Evolutionary conservation across 1,140 invertebrate genomes (phyloP).

Genomic region (Telenomus remus): DNA sequence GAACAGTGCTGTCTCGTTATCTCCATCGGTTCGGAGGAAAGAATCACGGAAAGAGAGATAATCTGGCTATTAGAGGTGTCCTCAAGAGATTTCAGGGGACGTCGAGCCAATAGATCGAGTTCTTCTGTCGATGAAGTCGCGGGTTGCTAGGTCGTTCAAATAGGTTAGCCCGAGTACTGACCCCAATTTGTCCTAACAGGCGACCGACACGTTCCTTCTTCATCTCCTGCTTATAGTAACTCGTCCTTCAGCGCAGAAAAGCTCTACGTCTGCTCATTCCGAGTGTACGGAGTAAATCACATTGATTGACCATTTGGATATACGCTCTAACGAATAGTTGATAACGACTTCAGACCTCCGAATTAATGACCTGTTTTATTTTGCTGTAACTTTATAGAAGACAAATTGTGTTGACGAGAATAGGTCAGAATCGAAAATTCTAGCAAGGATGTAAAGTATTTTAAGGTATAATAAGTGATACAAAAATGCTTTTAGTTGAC

Average conservation of each 20-base stretch:
- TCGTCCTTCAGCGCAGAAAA: slow-evolving; percentile 45
- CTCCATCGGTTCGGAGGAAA: slow-evolving; percentile 60
- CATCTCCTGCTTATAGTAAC: slow-evolving; percentile 67
- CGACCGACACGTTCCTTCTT: slow-evolving; percentile 63
- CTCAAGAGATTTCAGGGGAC: slow-evolving; percentile 66
- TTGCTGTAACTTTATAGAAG: too few relatives aligned
- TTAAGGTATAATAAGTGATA: too few relatives aligned
- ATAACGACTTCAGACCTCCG: background rate
- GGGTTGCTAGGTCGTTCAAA: slow-evolving; percentile 59
- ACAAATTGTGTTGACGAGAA: too few relatives aligned
- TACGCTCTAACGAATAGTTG: slow-evolving; percentile 17
- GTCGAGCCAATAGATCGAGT: slow-evolving; percentile 67
- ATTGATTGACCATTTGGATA: slow-evolving; percentile 69
- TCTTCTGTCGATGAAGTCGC: slow-evolving; percentile 63
- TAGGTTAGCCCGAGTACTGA: slow-evolving; percentile 63
- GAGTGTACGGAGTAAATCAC: slow-evolving; percentile 71
- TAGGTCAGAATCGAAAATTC: too few relatives aligned
- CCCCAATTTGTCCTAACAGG: slow-evolving; percentile 75
- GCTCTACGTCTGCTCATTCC: slow-evolving; percentile 42
- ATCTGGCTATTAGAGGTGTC: slow-evolving; percentile 75
- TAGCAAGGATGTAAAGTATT: too few relatives aligned
- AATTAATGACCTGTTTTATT: slow-evolving; percentile 11
- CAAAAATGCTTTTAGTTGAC: too few relatives aligned
- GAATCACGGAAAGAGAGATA: slow-evolving; percentile 69
- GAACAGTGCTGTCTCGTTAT: slow-evolving; percentile 64